These are phyloP conservation scores for Drosophila kohkoa DNA, from an alignment of 1,140 invertebrate genomes.

Conservation along the genomic window DNA sequence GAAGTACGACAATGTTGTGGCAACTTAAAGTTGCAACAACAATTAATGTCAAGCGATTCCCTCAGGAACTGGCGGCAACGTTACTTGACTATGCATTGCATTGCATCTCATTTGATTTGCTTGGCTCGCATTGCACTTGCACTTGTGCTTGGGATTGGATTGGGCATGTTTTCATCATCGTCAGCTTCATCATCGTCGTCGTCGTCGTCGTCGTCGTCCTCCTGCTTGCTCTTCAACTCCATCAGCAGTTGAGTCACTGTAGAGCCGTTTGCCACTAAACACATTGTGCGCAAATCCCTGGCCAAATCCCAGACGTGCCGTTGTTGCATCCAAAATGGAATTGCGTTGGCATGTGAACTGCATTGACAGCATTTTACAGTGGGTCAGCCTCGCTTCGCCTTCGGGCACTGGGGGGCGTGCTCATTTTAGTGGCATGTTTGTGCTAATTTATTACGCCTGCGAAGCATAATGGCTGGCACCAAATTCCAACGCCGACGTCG, in stretches of 20 bases:
- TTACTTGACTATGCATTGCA: slow-evolving; percentile 45
- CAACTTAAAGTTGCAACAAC: slow-evolving; percentile 27
- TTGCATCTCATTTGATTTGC: slow-evolving; percentile 61
- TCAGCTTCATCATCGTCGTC: slow-evolving; percentile 18
- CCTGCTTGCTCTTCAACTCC: background rate
- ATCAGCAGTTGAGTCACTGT: background rate
- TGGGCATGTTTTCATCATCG: slow-evolving; percentile 33
- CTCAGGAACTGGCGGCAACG: background rate
- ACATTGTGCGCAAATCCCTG: slow-evolving; percentile 79
- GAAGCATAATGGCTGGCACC: slow-evolving; percentile 68
- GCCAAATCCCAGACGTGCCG: slow-evolving; percentile 67
- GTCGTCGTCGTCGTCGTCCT: background rate
- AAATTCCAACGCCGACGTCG: slow-evolving; percentile 27
- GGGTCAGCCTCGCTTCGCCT: slow-evolving; percentile 42
- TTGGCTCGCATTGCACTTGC: slow-evolving; percentile 11
- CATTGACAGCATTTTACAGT: slow-evolving; percentile 78
- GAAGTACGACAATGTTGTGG: slow-evolving; percentile 17
- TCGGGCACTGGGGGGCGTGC: slow-evolving; percentile 61
- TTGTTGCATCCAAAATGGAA: slow-evolving; percentile 51
- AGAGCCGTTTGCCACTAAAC: slow-evolving; percentile 66
- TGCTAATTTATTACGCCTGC: slow-evolving; percentile 80
- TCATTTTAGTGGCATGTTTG: slow-evolving; percentile 81
- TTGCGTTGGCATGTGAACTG: slow-evolving; percentile 64
- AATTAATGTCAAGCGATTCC: slow-evolving; percentile 47
- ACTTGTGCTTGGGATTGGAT: slow-evolving; percentile 1